Base-by-base conservation (phyloP, 1,140 invertebrate genomes). In the Laupala kohalensis region DNA sequence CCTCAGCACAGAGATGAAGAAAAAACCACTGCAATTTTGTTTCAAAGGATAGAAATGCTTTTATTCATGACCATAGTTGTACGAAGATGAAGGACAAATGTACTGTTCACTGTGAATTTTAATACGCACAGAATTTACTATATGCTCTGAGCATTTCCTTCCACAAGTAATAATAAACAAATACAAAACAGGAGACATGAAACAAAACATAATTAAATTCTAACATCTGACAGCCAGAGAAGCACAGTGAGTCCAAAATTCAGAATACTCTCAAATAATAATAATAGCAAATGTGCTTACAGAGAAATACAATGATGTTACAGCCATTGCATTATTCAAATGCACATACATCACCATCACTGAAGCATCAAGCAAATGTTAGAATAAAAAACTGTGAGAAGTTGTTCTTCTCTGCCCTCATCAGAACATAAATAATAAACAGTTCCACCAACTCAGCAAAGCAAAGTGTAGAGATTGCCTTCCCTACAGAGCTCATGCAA, bases 81-180 rank as follows among this genome's bases (percentile, higher is more conserved):
- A 64, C 24, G 63, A 26, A 62, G 71, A 67, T 73, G 72, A 70
- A 73, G 72, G 72, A 73, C 69, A 69, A 67, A 27, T 73, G 72
- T 73, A 73, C 72, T 73, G 72, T 73, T 73, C 71, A 67, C 67
- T 70, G 37, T 53, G 37, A 53, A 9, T 53, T 53, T 53, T 13
- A 53, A 53, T 13, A 13, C 19, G 9, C 37, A 53, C 37, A 53
- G 19, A 53, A 53, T n/a, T n/a, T n/a, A 19, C 37, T 53, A 9
- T 4, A 53, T 53, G 37, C 37, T 53, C 37, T 53, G 37, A 53
- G 37, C 37, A 53, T 53, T 53, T 53, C 37, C 37, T 53, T 53
- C 37, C 37, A 53, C 9, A 53, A 53, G n/a, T 19, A 53, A 13
- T 53, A 53, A 9, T 13, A 13, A 13, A 13, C 19, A 53, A 53